Percentiles rank a stretch among this genome's conserved stretches.
These are phyloP conservation scores for Saguinus imperator DNA, from an alignment of 2,113 vertebrate species.

Conservation along the genomic window DNA sequence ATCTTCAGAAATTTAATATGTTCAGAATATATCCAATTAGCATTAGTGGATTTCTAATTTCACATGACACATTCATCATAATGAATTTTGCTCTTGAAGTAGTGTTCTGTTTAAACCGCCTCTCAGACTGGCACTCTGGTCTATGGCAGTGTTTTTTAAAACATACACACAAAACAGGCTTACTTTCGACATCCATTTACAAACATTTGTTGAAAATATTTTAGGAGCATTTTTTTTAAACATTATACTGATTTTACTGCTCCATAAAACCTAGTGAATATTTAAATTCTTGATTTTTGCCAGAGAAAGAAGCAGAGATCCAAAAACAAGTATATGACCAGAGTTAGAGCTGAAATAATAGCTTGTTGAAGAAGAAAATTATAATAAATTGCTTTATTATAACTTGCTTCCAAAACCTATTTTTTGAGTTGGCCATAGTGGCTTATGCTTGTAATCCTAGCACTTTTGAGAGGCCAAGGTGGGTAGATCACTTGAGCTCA, in stretches of 20 bases:
- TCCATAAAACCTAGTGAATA: neutral
- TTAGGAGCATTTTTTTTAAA: neutral
- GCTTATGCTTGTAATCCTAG: too few species aligned
- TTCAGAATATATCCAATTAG: conserved; percentile 39
- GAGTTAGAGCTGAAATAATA: neutral
- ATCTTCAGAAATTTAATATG: conserved; percentile 18
- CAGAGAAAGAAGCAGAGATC: conserved; percentile 21
- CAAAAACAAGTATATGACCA: neutral
- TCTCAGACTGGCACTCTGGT: neutral
- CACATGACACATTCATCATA: conserved; percentile 18
- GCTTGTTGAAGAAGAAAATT: neutral
- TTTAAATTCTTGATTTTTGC: conserved; percentile 23
- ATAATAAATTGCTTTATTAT: neutral
- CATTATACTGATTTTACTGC: conserved; percentile 3
- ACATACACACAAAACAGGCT: neutral
- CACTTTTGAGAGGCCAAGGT: too few species aligned
- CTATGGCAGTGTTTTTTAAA: neutral
- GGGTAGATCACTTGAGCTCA: too few species aligned
- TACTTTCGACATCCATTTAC: neutral
- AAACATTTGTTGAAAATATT: conserved; percentile 54
- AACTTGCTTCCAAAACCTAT: neutral
- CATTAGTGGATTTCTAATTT: conserved; percentile 33
- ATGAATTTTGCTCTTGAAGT: conserved; percentile 57
- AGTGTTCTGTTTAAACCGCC: neutral
- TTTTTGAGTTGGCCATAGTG: neutral